These are phyloP conservation scores for Pachypanchax playfairii DNA, from an alignment of 2,113 vertebrate genomes.

Conservation along the genomic window DNA sequence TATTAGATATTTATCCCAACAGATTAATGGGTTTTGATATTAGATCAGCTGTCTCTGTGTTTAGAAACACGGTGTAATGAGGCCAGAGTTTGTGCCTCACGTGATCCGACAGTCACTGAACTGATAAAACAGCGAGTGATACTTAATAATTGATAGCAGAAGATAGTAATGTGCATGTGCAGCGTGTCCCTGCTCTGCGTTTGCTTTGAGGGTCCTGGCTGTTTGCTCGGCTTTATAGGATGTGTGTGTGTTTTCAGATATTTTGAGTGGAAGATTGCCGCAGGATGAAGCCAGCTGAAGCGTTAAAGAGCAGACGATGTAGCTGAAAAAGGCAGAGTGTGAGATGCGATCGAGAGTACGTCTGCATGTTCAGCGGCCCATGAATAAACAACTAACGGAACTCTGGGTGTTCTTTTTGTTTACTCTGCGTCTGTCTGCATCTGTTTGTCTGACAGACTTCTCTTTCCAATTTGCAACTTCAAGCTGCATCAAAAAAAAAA, in stretches of 20 bases:
- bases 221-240: slow-evolving; percentile 15
- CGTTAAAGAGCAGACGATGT: slow-evolving; percentile 46
- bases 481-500: slow-evolving; percentile 11
- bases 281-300: slow-evolving; percentile 51
- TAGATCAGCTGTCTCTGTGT: not conserved
- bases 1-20: not conserved
- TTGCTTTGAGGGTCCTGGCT: slow-evolving; percentile 37
- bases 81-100: slow-evolving; percentile 40
- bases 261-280: slow-evolving; percentile 36
- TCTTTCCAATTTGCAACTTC: slow-evolving; percentile 29
- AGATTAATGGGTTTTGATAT: not conserved
- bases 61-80: slow-evolving; percentile 27
- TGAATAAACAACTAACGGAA: slow-evolving; percentile 49
- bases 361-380: slow-evolving; percentile 29
- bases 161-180: slow-evolving; percentile 28
- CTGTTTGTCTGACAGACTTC: slow-evolving; percentile 30
- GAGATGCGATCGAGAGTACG: slow-evolving; percentile 17
- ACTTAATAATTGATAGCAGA: slow-evolving; percentile 49
- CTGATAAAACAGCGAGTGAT: slow-evolving; percentile 30
- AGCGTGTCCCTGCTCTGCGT: slow-evolving; percentile 21
- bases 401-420: slow-evolving; percentile 33
- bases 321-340: slow-evolving; percentile 15
- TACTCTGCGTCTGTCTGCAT: slow-evolving; percentile 39
- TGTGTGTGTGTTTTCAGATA: slow-evolving; percentile 21
- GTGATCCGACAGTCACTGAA: slow-evolving; percentile 42